Evolutionary conservation across 2,888 invertebrate genomes (phyloP), one percentile per base, ranked within the genome.

Genomic region (Heliconius erato): DNA sequence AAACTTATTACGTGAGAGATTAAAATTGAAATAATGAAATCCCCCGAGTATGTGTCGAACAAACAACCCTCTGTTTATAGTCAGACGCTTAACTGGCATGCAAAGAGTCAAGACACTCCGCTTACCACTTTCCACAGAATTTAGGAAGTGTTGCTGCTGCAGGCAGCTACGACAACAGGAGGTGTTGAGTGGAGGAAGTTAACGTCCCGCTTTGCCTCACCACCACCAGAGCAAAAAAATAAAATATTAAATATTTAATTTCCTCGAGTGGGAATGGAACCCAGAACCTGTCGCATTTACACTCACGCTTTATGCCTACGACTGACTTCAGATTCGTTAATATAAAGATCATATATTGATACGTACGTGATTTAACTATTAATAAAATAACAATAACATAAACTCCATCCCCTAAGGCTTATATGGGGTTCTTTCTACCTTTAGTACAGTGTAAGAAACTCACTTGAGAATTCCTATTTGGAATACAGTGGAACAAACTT

Each of bases 381-480:
- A 77, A 63, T 35, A 63, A 63, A 40, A 7, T 16, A 26, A 40
- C 19, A 65, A 26, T 44, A 26, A 63, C 35, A 23, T 40, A 71
- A 74, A 32, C n/a, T 35, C n/a, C n/a, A 23, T n/a, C 32, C 74
- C n/a, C 59, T 14, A n/a, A 59, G 14, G n/a, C 74, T 32, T n/a
- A 40, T 35, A 54, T 7, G 23, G 16, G 7, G n/a, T 19, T n/a
- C n/a, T 76, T 76, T 79, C 74, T 63, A 79, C 83, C 77, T 83
- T 74, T 79, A 79, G 72, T 79, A 82, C 78, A 85, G 84, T 74
- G 74, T 79, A 78, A 49, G 79, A 74, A 77, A 79, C 72, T 81
- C 71, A 81, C 74, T 85, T 74, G 81, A 81, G 79, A 72, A 84
- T 83, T 85, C 81, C 65, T 74, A 65, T 82, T 67, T 26, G 81